Evolutionary conservation across 2,797 vertebrate genomes (phyloP).

Genomic region (Buphagus erythrorhynchus): DNA sequence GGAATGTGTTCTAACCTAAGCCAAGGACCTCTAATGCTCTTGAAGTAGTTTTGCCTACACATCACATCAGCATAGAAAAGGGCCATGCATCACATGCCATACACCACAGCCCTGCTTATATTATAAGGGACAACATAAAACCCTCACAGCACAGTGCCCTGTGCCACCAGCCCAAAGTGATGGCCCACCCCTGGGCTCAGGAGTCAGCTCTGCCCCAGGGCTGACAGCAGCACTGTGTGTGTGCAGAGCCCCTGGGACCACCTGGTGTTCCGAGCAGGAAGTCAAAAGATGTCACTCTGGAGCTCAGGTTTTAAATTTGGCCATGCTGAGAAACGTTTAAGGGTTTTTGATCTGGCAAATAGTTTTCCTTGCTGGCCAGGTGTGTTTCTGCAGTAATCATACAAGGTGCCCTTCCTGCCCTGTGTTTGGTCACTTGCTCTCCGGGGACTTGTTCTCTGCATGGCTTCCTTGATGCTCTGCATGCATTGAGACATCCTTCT

Average conservation of each 20-base stretch:
- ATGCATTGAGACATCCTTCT: neutral
- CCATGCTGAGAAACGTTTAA: neutral
- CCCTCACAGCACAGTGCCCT: neutral
- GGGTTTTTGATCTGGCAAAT: neutral
- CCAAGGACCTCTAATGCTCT: neutral
- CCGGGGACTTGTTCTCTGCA: neutral
- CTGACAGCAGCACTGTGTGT: rapidly evolving
- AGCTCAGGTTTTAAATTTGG: too few relatives aligned
- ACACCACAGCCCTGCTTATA: neutral
- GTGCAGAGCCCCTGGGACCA: neutral
- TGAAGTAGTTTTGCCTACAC: neutral
- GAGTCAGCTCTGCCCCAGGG: neutral
- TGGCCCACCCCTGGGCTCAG: neutral
- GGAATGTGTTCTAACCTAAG: neutral
- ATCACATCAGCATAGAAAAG: neutral
- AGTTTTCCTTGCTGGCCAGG: neutral
- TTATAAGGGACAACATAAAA: neutral
- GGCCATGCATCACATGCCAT: rapidly evolving
- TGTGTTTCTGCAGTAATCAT: neutral
- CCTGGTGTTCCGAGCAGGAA: neutral
- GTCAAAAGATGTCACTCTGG: neutral
- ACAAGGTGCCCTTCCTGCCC: neutral
- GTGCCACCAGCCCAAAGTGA: neutral
- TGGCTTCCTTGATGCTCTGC: neutral
- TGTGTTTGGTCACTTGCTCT: neutral